phyloP scores from a whole-genome alignment of 2,113 vertebrate genomes.

The Indicator indicator region DNA sequence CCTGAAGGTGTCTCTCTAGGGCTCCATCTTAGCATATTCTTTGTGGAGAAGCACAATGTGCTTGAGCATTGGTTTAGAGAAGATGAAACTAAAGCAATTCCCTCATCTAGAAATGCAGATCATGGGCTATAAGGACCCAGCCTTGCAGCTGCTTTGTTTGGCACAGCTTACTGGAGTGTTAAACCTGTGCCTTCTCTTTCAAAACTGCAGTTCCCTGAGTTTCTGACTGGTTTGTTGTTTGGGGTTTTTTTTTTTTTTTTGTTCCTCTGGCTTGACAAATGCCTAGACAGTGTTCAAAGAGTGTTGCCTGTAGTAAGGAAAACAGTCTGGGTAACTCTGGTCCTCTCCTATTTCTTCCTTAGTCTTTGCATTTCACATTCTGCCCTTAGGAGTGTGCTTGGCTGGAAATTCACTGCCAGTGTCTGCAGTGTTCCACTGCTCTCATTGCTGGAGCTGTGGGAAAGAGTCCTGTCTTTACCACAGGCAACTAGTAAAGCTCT shows the following conservation, averaged over 20 bases:
- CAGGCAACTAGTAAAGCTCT: neutral
- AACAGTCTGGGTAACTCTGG: neutral
- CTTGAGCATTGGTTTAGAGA: neutral
- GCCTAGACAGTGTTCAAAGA: neutral
- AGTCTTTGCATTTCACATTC: neutral
- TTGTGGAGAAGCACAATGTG: neutral
- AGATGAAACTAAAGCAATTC: neutral
- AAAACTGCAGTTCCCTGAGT: neutral
- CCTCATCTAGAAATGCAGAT: neutral
- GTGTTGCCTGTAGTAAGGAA: neutral
- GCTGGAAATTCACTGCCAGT: neutral
- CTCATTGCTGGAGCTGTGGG: neutral
- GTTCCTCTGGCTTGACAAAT: neutral
- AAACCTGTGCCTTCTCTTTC: neutral
- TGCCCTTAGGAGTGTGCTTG: neutral
- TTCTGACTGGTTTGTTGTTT: neutral
- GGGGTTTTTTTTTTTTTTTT: neutral
- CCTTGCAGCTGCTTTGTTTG: neutral
- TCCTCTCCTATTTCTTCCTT: neutral
- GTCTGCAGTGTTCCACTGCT: neutral
- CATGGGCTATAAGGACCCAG: neutral
- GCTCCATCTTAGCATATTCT: neutral
- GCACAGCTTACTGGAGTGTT: neutral
- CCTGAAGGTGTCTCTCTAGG: neutral
- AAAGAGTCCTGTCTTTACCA: neutral